phyloP scores from a whole-genome alignment of 1,140 invertebrate species.

The Linepithema humile region DNA sequence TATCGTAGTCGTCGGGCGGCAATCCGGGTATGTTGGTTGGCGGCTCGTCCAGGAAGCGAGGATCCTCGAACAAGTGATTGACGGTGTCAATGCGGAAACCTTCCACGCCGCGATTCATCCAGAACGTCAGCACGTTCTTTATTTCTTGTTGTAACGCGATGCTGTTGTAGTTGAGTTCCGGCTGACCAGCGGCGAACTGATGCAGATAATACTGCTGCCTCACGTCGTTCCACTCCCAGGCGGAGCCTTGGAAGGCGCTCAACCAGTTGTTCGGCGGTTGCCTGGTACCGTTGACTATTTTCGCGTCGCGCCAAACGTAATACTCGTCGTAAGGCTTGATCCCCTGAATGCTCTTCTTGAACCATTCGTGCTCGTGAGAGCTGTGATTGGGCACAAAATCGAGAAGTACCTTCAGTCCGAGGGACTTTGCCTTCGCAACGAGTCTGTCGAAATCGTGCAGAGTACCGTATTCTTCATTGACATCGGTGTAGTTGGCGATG shows the following conservation, averaged over 20 bases:
- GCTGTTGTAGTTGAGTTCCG: slow-evolving; percentile 89
- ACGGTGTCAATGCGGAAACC: slow-evolving; percentile 90
- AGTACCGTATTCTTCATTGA: slow-evolving; percentile 87
- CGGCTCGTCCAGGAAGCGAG: slow-evolving; percentile 78
- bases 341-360: slow-evolving; percentile 85
- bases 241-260: slow-evolving; percentile 81
- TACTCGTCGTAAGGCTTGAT: slow-evolving; percentile 88
- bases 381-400: slow-evolving; percentile 92
- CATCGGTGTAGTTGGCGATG: slow-evolving; percentile 86
- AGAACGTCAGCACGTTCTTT: slow-evolving; percentile 86
- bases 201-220: slow-evolving; percentile 87
- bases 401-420: slow-evolving; percentile 83
- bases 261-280: slow-evolving; percentile 80
- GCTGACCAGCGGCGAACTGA: slow-evolving; percentile 87
- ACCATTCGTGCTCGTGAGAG: slow-evolving; percentile 89
- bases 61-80: slow-evolving; percentile 82
- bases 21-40: slow-evolving; percentile 54
- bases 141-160: slow-evolving; percentile 85
- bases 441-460: slow-evolving; percentile 87
- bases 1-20: slow-evolving; percentile 73
- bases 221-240: slow-evolving; percentile 85
- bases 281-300: slow-evolving; percentile 65
- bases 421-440: slow-evolving; percentile 78
- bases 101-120: slow-evolving; percentile 85
- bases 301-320: slow-evolving; percentile 87